Evolutionary conservation across 2,113 vertebrate species (phyloP), one percentile per base, ranked within the genome.

Genomic region (Marmota monax): DNA sequence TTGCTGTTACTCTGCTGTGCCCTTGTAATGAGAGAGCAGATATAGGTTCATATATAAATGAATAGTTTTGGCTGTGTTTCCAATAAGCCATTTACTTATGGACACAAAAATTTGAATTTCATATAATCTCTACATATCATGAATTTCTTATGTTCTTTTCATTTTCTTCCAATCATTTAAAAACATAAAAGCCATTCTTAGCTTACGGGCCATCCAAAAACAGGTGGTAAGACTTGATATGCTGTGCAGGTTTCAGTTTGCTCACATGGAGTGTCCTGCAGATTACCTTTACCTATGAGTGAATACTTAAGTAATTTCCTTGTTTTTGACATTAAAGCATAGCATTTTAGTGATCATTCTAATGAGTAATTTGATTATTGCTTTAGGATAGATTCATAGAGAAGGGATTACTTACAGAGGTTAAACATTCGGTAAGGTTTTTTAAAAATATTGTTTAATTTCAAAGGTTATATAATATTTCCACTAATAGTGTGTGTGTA

Each of bases 101-200:
- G 45, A 42, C 34, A 8, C 56, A 51, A 23, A 92, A 80, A 70
- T 83, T 85, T 85, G 39, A 92, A 84, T 90, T 92, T 96, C 39
- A 90, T 77, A 29, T 23, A 51, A 3, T 93, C 80, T 95, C 83
- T 23, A 42, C 2, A 4, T 85, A 10, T n/a, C 48, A 76, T 74
- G 20, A 72, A 65, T 90, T 88, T 77, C 1, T 25, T 96, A 4
- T 86, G 23, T 90, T 27, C 32, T 92, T 86, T 90, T 58, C 29
- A 72, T 92, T 90, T 80, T 96, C 17, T 69, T 96, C 85, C 9
- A 92, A 16, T 29, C n/a, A 32, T 95, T 96, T 83, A 82, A 92
- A 95, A 80, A 86, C 48, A 3, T 61, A 70, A 78, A 95, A 80
- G 27, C 37, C 0, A 78, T 82, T 87, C 12, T 82, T 95, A 82